Base-by-base conservation (phyloP, 2,113 vertebrate species). In the Ranitomeya imitator region DNA sequence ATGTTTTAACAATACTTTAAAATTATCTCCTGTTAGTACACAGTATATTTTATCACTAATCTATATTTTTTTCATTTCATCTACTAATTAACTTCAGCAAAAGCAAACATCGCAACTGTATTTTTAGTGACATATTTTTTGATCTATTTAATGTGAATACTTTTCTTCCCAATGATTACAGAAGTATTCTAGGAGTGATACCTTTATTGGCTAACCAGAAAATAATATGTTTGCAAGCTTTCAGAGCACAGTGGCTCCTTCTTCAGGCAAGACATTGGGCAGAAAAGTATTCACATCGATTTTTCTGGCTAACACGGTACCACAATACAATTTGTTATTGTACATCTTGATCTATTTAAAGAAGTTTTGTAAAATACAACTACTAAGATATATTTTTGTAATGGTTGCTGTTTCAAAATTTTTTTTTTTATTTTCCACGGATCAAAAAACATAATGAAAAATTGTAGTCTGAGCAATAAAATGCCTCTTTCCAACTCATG, bases 381-480 rank as follows among this genome's bases (percentile, higher is more conserved):
- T 52, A 52, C 73, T 26, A 51, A 21, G 37, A 76, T 52, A 1
- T 76, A 51, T 76, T 1, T 21, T 52, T 76, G 16, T 76, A 76
- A 21, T 76, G 45, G 16, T 31, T 11, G 3, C 73, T 76, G 52
- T 51, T 76, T 76, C 52, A 74, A 45, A 74, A 74, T 31, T 31
- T 31, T 31, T 31, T n/a, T 21, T 76, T 76, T 76, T 76, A 76
- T 76, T 76, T 45, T 76, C 73, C 52, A 52, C 45, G 21, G 73
- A 52, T 76, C 73, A 76, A 76, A 76, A 76, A 76, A 52, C 9
- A 76, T 52, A 76, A 74, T 74, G 71, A 76, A 76, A 76, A 51
- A 76, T 21, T 76, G 52, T 76, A 76, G 73, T 76, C 73, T 76
- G 73, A 76, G 73, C 73, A 76, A 76, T 76, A 76, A 76, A 76